Conservation (phyloP, 30 jellyfish, hydroid and myxozoan species). For the Cassiopea xamachana region DNA sequence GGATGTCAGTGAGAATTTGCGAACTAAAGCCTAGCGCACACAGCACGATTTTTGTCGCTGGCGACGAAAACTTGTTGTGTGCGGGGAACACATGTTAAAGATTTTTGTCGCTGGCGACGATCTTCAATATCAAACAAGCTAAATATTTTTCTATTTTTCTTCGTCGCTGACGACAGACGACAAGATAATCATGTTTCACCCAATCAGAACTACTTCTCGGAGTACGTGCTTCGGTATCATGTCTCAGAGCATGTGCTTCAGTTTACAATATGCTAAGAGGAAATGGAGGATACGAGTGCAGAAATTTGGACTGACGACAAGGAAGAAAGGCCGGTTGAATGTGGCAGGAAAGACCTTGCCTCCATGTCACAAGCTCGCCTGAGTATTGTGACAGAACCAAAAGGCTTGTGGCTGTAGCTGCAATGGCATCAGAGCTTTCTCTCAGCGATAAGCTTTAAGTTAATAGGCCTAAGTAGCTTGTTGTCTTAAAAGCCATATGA, state of each 20-base stretch:
- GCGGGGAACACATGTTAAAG: conserved; percentile 4
- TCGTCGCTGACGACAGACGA: not conserved
- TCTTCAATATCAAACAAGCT: not conserved
- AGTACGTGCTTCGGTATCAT: no score
- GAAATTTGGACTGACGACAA: not conserved
- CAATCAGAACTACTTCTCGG: not conserved
- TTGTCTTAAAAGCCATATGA: not conserved
- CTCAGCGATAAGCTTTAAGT: not conserved
- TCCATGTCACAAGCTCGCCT: conserved; percentile 1
- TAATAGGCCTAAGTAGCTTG: not conserved
- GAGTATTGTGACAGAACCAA: conserved; percentile 11
- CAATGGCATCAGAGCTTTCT: not conserved
- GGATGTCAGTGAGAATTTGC: no score
- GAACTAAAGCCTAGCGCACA: conserved; percentile 32
- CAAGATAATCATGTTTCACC: not conserved
- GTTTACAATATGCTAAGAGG: not conserved
- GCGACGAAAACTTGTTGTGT: conserved; percentile 9
- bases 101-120: not conserved
- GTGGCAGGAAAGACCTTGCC: conserved; percentile 11
- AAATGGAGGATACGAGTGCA: not conserved
- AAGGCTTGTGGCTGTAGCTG: conserved; percentile 7
- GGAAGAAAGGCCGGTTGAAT: conserved; percentile 3
- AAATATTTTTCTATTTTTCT: not conserved
- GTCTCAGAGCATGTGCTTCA: not conserved
- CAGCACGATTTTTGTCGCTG: conserved; percentile 16